Conservation (phyloP, 92 coral and sea anemone genomes). For the Isaurus tuberculatus region DNA sequence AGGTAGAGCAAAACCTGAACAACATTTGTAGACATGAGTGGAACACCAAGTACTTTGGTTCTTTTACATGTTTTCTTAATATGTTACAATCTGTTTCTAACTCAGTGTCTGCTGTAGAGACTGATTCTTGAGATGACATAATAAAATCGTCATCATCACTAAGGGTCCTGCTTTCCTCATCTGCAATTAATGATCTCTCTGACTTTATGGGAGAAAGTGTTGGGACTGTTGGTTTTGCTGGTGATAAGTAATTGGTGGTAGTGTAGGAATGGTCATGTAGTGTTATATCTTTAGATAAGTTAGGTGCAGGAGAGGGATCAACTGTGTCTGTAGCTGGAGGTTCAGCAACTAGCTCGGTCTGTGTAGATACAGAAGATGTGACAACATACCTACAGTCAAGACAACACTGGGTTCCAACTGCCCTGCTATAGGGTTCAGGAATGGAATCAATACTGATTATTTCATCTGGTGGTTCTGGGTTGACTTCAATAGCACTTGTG, state of each 20-base stretch:
- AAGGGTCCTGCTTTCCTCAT: slow-evolving; percentile 22
- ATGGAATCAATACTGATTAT: slow-evolving; percentile 17
- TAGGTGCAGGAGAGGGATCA: slow-evolving; percentile 41
- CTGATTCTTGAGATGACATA: slow-evolving; percentile 26
- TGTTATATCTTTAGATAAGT: background rate
- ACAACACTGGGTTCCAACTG: slow-evolving; percentile 46
- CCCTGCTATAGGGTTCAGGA: slow-evolving; percentile 42
- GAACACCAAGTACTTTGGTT: slow-evolving; percentile 49
- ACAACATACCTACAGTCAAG: slow-evolving; percentile 46
- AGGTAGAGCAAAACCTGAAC: slow-evolving; percentile 45
- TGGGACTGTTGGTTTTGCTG: slow-evolving; percentile 27
- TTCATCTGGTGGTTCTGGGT: background rate
- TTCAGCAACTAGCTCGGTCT: slow-evolving; percentile 30
- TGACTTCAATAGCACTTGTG: slow-evolving; percentile 35
- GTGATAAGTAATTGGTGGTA: slow-evolving; percentile 8
- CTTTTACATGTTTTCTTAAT: background rate
- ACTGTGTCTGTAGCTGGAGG: slow-evolving; percentile 21
- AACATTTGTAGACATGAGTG: slow-evolving; percentile 30
- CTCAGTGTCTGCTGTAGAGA: slow-evolving; percentile 41
- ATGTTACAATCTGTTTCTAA: slow-evolving; percentile 39
- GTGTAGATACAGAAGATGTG: slow-evolving; percentile 43
- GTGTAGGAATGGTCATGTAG: background rate
- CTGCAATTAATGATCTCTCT: slow-evolving; percentile 44
- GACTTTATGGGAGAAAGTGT: slow-evolving; percentile 45
- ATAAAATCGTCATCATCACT: slow-evolving; percentile 39